A percentile compares a stretch with the other conserved stretches of the same genome.
Evolutionary conservation across 2,888 invertebrate species (phyloP).

Genomic region (Choristoneura rosaceana): DNA sequence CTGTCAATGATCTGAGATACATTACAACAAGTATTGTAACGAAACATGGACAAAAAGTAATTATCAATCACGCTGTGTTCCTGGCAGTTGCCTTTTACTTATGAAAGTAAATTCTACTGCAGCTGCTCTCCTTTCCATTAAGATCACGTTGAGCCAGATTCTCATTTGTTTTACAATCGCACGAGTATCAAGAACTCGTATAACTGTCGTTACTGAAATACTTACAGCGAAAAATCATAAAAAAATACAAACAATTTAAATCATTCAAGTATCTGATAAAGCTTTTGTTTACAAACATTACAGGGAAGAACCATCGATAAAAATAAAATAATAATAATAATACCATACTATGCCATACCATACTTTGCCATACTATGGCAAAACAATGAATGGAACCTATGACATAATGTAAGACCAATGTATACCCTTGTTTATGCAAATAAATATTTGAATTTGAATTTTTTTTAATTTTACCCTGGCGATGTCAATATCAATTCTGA

Average conservation of each 20-base stretch:
- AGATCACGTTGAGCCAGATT: not conserved
- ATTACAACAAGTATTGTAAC: not conserved
- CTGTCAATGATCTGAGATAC: conserved; percentile 1
- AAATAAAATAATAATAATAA: no score
- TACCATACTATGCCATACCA: no score
- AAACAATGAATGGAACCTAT: no score
- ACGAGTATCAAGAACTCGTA: not conserved
- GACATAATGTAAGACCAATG: no score
- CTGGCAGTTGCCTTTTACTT: conserved; percentile 19
- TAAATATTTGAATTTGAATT: no score
- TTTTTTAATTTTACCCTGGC: no score
- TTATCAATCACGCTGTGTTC: conserved; percentile 21
- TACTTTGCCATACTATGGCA: no score
- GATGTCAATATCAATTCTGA: no score
- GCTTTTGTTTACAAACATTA: no score
- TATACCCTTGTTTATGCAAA: no score
- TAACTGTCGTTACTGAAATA: not conserved
- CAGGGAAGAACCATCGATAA: no score
- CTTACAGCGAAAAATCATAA: not conserved
- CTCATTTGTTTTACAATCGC: not conserved
- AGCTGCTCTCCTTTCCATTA: conserved; percentile 19
- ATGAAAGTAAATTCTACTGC: conserved; percentile 11
- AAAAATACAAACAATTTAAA: not conserved
- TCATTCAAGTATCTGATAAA: not conserved
- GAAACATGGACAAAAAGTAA: not conserved